Evolutionary conservation across 2,797 vertebrate genomes (phyloP), one percentile per base, ranked within the genome.

Genomic region (Anabacerthia variegaticeps): DNA sequence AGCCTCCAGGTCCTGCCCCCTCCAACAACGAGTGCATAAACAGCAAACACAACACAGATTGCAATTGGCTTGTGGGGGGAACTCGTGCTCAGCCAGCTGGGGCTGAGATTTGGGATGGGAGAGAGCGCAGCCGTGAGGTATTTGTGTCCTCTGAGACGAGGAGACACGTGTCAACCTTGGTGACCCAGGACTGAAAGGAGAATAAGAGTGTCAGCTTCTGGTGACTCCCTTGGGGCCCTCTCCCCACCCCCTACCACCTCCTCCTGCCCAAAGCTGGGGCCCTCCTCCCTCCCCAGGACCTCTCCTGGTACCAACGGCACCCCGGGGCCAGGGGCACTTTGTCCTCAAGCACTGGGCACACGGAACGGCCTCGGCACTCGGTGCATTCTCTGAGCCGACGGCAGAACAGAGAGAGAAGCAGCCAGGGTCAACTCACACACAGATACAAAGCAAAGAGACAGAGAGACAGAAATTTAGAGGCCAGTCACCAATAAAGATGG

Each of bases 401-500:
- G 97, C 96, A 97, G 96, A 96, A 97, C 96, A 97, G 96, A 98
- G 96, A 97, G 94, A 95, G 93, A 95, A 93, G 90, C 94, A 98
- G 98, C 98, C 97, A 96, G 97, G 97, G 97, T 95, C 98, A 97
- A 98, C 98, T 98, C 97, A 98, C 98, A 98, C 96, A 98, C 97
- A 97, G 97, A 98, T 95, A 98, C 97, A 98, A 98, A 98, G 98
- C 98, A 98, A 98, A 98, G 98, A 98, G 98, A 98, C 98, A 98
- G 98, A 98, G 98, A 98, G 97, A 98, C 98, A 96, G 97, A 95
- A 75, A 97, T 98, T 98, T 98, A 97, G 98, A 98, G 98, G 98
- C 97, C 97, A 67, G 98, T 97, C 98, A 98, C 98, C 98, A 95
- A 97, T 92, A 96, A 97, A 92, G 98, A 97, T 97, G 98, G 97